These are phyloP conservation scores for Scomber colias DNA, from an alignment of 2,113 vertebrate species.

Conservation along the genomic window DNA sequence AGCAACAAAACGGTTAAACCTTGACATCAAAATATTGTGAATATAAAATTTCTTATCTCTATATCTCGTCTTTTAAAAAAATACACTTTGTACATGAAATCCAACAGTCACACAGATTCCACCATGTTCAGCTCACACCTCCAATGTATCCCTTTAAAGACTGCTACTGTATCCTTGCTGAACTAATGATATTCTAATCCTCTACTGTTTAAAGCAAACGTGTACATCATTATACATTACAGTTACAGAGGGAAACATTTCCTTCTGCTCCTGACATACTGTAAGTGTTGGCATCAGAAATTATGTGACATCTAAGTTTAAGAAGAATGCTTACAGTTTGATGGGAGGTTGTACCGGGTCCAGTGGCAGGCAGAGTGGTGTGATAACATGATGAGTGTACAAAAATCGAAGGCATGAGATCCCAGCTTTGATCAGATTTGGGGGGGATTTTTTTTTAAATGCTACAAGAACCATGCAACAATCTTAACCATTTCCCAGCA, in stretches of 20 bases:
- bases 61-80: constrained; percentile 73
- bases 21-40: constrained; percentile 52
- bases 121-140: constrained; percentile 10
- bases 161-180: constrained; percentile 22
- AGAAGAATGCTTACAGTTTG: constrained; percentile 42
- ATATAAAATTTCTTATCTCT: constrained; percentile 73
- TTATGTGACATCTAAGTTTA: neutral
- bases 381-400: constrained; percentile 9
- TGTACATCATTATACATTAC: constrained; percentile 1
- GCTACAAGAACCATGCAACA: constrained; percentile 48
- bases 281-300: constrained; percentile 11
- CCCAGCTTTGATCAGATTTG: constrained; percentile 35
- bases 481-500: constrained; percentile 57
- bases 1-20: constrained; percentile 38
- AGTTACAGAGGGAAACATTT: constrained; percentile 28
- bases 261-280: neutral
- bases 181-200: constrained; percentile 15
- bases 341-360: constrained; percentile 1
- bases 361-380: neutral
- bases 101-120: constrained; percentile 33
- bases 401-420: constrained; percentile 6
- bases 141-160: constrained; percentile 22
- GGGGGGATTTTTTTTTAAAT: neutral
- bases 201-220: constrained; percentile 37
- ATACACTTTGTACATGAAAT: constrained; percentile 75